Evolutionary conservation across 2,113 vertebrate genomes (phyloP).

Genomic region (Pyxicephalus adspersus): DNA sequence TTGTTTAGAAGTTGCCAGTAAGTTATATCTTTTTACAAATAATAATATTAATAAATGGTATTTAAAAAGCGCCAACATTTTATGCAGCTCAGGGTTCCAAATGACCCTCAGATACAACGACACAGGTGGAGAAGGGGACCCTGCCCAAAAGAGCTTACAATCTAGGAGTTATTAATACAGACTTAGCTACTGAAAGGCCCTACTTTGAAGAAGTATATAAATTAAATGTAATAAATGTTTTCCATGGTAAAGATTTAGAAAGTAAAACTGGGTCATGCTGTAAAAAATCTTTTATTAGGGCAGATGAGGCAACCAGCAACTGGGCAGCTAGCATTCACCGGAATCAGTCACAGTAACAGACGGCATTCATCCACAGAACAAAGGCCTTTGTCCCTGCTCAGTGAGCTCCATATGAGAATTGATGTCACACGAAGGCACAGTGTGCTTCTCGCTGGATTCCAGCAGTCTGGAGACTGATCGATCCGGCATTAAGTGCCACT

Average conservation of each 20-base stretch:
- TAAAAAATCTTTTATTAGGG: not conserved
- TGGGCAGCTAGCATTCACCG: conserved; percentile 13
- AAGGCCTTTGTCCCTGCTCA: conserved; percentile 48
- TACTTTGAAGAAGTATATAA: too few species aligned
- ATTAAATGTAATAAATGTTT: not conserved
- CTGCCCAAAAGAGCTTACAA: too few species aligned
- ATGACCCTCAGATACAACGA: too few species aligned
- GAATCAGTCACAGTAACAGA: conserved; percentile 39
- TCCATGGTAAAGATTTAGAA: not conserved
- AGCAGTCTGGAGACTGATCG: not conserved
- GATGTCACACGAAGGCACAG: conserved; percentile 16
- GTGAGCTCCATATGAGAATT: conserved; percentile 31
- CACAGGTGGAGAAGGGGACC: too few species aligned
- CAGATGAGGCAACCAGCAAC: not conserved
- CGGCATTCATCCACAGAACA: conserved; percentile 46
- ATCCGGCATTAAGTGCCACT: not conserved
- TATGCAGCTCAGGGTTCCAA: too few species aligned
- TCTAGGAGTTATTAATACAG: too few species aligned
- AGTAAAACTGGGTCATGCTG: not conserved
- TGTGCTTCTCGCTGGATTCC: not conserved
- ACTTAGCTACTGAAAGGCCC: too few species aligned
- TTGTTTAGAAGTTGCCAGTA: too few species aligned
- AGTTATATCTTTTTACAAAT: too few species aligned
- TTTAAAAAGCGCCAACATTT: too few species aligned
- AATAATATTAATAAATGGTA: too few species aligned